These are phyloP conservation scores for Zaprionus nigranus DNA, from an alignment of 1,140 invertebrate genomes.

Conservation along the genomic window DNA sequence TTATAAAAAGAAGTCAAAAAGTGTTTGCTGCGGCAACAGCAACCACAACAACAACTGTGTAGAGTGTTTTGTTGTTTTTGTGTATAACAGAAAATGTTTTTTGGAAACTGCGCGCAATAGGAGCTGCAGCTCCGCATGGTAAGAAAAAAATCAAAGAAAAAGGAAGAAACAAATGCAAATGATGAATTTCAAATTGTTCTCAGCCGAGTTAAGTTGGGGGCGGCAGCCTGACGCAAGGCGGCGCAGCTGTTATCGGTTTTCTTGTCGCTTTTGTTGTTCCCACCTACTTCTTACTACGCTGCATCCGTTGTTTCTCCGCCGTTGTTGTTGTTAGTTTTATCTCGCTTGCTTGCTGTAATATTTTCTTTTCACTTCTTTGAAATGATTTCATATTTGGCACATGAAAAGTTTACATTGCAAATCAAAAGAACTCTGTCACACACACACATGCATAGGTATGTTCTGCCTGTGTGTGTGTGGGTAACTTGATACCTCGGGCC, in stretches of 20 bases:
- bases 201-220: conserved; percentile 14
- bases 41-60: conserved; percentile 40
- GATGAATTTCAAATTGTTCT: conserved; percentile 38
- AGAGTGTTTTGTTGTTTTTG: conserved; percentile 62
- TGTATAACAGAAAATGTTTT: conserved; percentile 75
- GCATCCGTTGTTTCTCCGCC: conserved; percentile 54
- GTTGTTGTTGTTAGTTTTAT: conserved; percentile 48
- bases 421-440: conserved; percentile 25
- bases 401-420: conserved; percentile 39
- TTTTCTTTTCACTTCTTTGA: conserved; percentile 14
- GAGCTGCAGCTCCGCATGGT: conserved; percentile 43
- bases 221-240: background rate
- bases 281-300: conserved; percentile 46
- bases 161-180: conserved; percentile 11
- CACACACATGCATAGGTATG: conserved; percentile 13
- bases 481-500: conserved; percentile 44
- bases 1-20: conserved; percentile 78
- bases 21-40: conserved; percentile 67
- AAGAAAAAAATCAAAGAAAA: conserved; percentile 25
- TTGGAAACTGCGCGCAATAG: conserved; percentile 43
- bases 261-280: conserved; percentile 63
- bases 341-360: conserved; percentile 27
- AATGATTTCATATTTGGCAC: conserved; percentile 32
- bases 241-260: conserved; percentile 57
- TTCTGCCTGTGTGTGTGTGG: background rate